Evolutionary conservation across 2,888 invertebrate species (phyloP).

Genomic region (Caenorhabditis panamensis): DNA sequence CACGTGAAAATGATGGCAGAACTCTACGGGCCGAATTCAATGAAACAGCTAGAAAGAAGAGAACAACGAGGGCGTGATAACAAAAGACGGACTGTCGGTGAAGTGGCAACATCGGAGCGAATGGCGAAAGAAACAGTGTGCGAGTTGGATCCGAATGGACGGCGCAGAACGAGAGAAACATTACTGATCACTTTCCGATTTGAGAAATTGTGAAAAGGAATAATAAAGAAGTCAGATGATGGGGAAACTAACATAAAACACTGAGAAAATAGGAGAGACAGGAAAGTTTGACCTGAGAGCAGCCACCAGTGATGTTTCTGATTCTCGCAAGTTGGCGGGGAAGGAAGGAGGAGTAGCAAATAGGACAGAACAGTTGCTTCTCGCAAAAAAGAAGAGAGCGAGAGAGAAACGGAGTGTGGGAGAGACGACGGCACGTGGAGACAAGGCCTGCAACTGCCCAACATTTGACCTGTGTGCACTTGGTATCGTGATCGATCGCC

Average conservation of each 20-base stretch:
- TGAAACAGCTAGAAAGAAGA: conserved; percentile 30
- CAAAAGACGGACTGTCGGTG: conserved; percentile 2
- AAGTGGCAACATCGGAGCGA: conserved; percentile 12
- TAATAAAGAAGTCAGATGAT: conserved; percentile 1
- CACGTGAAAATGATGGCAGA: no score
- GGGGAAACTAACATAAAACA: background rate
- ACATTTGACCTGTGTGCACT: conserved; percentile 55
- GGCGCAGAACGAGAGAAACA: conserved; percentile 24
- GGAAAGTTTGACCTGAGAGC: conserved; percentile 28
- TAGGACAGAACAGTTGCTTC: conserved; percentile 50
- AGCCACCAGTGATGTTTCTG: conserved; percentile 35
- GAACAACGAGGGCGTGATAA: background rate
- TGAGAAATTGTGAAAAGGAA: conserved; percentile 1
- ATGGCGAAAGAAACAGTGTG: conserved; percentile 23
- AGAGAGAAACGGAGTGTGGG: conserved; percentile 17
- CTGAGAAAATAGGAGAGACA: background rate
- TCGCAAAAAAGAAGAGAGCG: conserved; percentile 35
- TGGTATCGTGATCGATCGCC: conserved; percentile 45
- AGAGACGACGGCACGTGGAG: conserved; percentile 41
- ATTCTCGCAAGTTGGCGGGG: conserved; percentile 32
- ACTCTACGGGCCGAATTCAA: no score
- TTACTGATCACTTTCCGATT: conserved; percentile 44
- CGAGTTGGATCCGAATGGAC: conserved; percentile 13
- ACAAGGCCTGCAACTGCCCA: conserved; percentile 45
- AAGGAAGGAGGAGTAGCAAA: conserved; percentile 50